phyloP scores from a whole-genome alignment of 2,888 invertebrate species.

The Thumatha senex region DNA sequence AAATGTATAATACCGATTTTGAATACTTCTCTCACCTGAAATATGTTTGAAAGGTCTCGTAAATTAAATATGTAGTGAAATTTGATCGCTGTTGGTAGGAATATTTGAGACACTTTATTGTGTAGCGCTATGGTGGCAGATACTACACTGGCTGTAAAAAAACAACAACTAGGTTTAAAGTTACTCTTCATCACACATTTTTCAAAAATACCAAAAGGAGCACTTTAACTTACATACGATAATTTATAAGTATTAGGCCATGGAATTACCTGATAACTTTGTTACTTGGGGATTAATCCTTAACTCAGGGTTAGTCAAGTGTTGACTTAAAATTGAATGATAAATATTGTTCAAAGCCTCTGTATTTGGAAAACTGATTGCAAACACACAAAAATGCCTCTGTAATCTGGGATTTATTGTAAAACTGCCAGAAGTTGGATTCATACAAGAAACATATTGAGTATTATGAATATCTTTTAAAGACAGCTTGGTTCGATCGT shows the following conservation, averaged over 20 bases:
- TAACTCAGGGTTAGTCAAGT: slow-evolving; percentile 91
- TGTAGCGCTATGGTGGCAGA: slow-evolving; percentile 93
- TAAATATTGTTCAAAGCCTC: slow-evolving; percentile 96
- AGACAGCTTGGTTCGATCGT: slow-evolving; percentile 91
- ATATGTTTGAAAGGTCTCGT: slow-evolving; percentile 96
- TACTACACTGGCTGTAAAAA: slow-evolving; percentile 85
- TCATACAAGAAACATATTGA: slow-evolving; percentile 98
- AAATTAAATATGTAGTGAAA: slow-evolving; percentile 99
- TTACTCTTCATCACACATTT: too few relatives aligned
- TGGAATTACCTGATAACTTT: slow-evolving; percentile 83
- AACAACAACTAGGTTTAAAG: neutral
- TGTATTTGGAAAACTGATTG: slow-evolving; percentile 90
- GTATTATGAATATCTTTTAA: slow-evolving; percentile 98
- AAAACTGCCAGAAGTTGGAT: slow-evolving; percentile 98
- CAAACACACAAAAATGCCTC: slow-evolving; percentile 94
- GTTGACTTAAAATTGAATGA: slow-evolving; percentile 93
- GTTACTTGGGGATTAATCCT: slow-evolving; percentile 88
- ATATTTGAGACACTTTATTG: slow-evolving; percentile 92
- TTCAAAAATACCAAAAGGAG: neutral
- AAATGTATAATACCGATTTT: neutral
- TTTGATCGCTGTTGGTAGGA: slow-evolving; percentile 97
- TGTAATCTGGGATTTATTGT: slow-evolving; percentile 97
- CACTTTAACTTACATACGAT: neutral
- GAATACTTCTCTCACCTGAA: slow-evolving; percentile 86
- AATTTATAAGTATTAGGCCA: neutral